phyloP scores from a whole-genome alignment of 2,888 invertebrate genomes.

The Spodoptera littoralis region DNA sequence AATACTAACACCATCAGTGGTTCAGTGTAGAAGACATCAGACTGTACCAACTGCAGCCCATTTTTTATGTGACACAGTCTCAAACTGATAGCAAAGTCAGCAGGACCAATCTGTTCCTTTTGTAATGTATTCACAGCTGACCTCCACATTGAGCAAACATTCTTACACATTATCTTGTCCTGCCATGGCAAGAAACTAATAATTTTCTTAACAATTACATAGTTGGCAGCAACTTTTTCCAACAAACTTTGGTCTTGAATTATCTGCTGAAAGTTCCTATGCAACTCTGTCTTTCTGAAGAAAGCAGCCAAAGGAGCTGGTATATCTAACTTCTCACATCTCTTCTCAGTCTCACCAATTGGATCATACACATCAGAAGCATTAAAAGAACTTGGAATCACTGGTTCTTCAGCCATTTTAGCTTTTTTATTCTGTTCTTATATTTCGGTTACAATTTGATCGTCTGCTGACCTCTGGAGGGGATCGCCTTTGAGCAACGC shows the following conservation, averaged over 20 bases:
- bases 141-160: slow-evolving; percentile 80
- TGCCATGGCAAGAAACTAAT: slow-evolving; percentile 80
- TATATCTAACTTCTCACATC: slow-evolving; percentile 53
- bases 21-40: slow-evolving; percentile 71
- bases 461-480: slow-evolving; percentile 90
- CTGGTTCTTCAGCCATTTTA: slow-evolving; percentile 64
- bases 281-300: slow-evolving; percentile 65
- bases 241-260: slow-evolving; percentile 66
- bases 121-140: slow-evolving; percentile 74
- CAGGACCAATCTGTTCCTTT: slow-evolving; percentile 72
- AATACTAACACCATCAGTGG: slow-evolving; percentile 78
- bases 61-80: slow-evolving; percentile 57
- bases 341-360: slow-evolving; percentile 52
- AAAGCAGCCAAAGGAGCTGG: slow-evolving; percentile 72
- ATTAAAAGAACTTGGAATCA: slow-evolving; percentile 38
- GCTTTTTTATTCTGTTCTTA: slow-evolving; percentile 66
- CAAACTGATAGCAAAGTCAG: slow-evolving; percentile 76
- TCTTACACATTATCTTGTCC: slow-evolving; percentile 77
- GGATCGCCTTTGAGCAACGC: slow-evolving; percentile 94
- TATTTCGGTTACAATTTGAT: slow-evolving; percentile 90
- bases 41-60: slow-evolving; percentile 70
- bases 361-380: slow-evolving; percentile 45
- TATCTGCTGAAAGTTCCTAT: slow-evolving; percentile 64
- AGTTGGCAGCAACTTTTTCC: slow-evolving; percentile 77
- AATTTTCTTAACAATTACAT: slow-evolving; percentile 82